Conservation (phyloP, 2,888 invertebrate species). For the Hydriomena furcata region DNA sequence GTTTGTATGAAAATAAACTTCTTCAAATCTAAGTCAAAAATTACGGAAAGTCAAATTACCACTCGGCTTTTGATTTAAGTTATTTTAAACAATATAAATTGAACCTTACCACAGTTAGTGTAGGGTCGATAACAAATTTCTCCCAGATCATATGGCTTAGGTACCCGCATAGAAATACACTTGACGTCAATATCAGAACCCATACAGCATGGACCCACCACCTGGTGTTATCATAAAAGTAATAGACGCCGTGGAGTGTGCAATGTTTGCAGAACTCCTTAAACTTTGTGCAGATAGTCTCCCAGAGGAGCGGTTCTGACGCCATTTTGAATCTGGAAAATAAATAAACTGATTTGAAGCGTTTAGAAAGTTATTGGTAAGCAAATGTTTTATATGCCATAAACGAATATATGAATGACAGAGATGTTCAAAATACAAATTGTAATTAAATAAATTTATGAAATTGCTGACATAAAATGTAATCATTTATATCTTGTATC, state of each 20-base stretch:
- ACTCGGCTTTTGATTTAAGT: background rate
- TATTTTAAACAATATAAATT: background rate
- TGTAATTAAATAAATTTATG: too few relatives aligned
- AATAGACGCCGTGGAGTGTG: conserved; percentile 63
- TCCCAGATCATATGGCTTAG: conserved; percentile 69
- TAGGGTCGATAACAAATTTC: conserved; percentile 64
- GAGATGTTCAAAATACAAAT: too few relatives aligned
- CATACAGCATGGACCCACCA: conserved; percentile 49
- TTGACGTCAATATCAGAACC: conserved; percentile 49
- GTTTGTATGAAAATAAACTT: too few relatives aligned
- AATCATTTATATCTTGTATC: too few relatives aligned
- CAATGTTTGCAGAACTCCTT: conserved; percentile 55
- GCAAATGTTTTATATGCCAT: too few relatives aligned
- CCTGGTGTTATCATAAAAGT: conserved; percentile 48
- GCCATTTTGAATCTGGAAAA: conserved; percentile 6
- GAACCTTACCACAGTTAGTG: conserved; percentile 66
- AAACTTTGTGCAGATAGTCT: conserved; percentile 38
- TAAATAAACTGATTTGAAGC: background rate
- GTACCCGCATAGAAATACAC: conserved; percentile 55
- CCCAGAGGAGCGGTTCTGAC: conserved; percentile 20
- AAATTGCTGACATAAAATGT: too few relatives aligned
- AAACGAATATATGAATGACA: too few relatives aligned
- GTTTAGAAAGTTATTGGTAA: too few relatives aligned
- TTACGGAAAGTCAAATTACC: too few relatives aligned
- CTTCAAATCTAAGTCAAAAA: too few relatives aligned